Evolutionary conservation across 2,888 invertebrate genomes (phyloP), one percentile per base, ranked within the genome.

Genomic region (Rutpela maculata): DNA sequence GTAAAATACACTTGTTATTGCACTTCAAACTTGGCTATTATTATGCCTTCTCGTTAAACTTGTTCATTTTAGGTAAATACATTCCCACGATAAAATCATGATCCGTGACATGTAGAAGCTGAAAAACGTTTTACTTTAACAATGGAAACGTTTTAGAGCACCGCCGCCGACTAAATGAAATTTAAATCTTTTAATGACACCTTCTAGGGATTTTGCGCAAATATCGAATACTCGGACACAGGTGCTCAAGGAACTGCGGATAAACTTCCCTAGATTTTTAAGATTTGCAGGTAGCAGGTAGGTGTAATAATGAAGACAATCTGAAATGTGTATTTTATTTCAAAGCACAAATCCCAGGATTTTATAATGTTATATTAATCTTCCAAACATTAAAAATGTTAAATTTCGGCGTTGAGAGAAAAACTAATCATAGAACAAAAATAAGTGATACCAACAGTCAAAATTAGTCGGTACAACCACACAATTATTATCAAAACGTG

Each of bases 181-280:
- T 81, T 82, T 79, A 85, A 84, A 86, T 84, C 86, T 85, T 75
- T 83, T 86, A 86, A 86, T 85, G 78, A 83, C 85, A 83, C 84
- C 84, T 85, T 60, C 22, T 22, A 43, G 60, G 43, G 70, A 31
- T 43, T 50, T 55, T 67, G 31, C 55, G 67, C 67, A 67, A 67
- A 55, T 55, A 15, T 67, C 9, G 15, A 15, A 50, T 50, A 15
- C 12, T 17, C 50, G 17, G 55, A 17, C 67, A 67, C 67, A 67
- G 67, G 67, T 67, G 67, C 55, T 10, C 55, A 15, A 31, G 50
- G 9, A 67, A 31, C 22, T 18, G 65, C 26, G n/a, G 15, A 59
- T 43, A 60, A 62, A 69, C 55, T 69, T 35, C 9, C 31, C 7
- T 17, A 22, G 69, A 69, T 18, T 69, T 57, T 60, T 59, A 15